Evolutionary conservation across 2,888 invertebrate species (phyloP), one percentile per base, ranked within the genome.

Genomic region (Mystacides longicornis): DNA sequence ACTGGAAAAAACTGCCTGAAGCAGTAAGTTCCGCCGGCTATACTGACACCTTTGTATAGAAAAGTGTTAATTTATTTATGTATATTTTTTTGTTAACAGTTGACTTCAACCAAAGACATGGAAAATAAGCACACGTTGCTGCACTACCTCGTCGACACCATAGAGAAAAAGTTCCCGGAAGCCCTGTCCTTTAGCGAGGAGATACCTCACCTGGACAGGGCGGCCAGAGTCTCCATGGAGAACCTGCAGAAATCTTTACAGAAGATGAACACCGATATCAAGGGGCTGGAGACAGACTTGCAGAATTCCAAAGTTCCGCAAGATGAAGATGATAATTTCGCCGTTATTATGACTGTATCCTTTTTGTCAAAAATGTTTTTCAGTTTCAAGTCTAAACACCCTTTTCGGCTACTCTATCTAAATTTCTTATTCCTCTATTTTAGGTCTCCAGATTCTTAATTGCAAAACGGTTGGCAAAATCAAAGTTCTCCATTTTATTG

Each of bases 71-170:
- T 27, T 7, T 27, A 27, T 27, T n/a, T n/a, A n/a, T 27, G 27
- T 27, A 27, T 37, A n/a, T 37, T 37, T 7, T 37, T 37, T 3
- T 14, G 7, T 37, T 37, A n/a, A 14, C 70, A 87, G 85, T 73
- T 93, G 61, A 87, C 88, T 2, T 83, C 87, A 57, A 93, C 92
- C n/a, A 98, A 98, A 73, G 93, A 96, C 67, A 76, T 87, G 43
- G 92, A 97, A 65, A 95, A 96, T 69, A 91, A 92, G 65, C 87
- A 87, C 60, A 98, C 96, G 0, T 73, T 99, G 20, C 77, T 98
- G 48, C 97, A 98, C 70, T 97, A 93, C 67, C 73, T 99, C 54
- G 93, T 88, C 0, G 88, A 93, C 62, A 86, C 88, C 0, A 84
- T 94, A 57, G 94, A 97, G 69, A 82, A 76, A 54, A 93, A 94